These are phyloP conservation scores for Ondatra zibethicus DNA, from an alignment of 2,113 vertebrate species.

Conservation along the genomic window DNA sequence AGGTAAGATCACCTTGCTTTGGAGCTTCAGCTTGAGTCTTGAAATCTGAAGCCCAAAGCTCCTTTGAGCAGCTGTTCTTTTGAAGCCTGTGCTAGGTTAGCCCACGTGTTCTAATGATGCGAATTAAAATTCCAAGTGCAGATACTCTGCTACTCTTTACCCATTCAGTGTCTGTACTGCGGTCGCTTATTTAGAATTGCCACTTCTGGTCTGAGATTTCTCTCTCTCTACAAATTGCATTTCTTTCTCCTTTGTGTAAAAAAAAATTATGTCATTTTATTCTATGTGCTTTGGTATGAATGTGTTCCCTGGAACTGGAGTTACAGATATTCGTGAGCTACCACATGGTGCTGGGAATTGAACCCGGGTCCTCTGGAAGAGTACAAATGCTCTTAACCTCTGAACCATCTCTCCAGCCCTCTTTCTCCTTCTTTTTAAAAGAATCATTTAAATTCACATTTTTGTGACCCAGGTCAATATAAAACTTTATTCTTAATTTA, in stretches of 20 bases:
- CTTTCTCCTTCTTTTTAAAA: constrained; percentile 13
- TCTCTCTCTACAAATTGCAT: background rate
- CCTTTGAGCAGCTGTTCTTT: constrained; percentile 54
- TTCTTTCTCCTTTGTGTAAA: no score
- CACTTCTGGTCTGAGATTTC: background rate
- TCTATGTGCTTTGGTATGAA: no score
- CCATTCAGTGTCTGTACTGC: constrained; percentile 23
- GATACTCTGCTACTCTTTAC: constrained; percentile 33
- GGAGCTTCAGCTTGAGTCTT: constrained; percentile 50
- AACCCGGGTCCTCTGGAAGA: no score
- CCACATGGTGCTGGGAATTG: no score
- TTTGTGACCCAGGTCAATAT: constrained; percentile 37
- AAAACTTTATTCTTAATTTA: constrained; percentile 29
- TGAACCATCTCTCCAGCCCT: no score
- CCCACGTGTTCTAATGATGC: constrained; percentile 1
- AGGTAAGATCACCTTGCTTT: constrained; percentile 42
- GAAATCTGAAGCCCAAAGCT: constrained; percentile 46
- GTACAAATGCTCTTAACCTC: no score
- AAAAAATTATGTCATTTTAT: no score
- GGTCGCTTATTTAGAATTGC: constrained; percentile 45
- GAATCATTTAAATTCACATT: constrained; percentile 36
- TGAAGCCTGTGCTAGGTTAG: constrained; percentile 29
- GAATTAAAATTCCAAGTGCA: constrained; percentile 32
- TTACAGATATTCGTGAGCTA: no score
- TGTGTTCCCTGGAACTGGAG: no score